phyloP scores from a whole-genome alignment of 2,113 vertebrate species.

The Chunga burmeisteri region DNA sequence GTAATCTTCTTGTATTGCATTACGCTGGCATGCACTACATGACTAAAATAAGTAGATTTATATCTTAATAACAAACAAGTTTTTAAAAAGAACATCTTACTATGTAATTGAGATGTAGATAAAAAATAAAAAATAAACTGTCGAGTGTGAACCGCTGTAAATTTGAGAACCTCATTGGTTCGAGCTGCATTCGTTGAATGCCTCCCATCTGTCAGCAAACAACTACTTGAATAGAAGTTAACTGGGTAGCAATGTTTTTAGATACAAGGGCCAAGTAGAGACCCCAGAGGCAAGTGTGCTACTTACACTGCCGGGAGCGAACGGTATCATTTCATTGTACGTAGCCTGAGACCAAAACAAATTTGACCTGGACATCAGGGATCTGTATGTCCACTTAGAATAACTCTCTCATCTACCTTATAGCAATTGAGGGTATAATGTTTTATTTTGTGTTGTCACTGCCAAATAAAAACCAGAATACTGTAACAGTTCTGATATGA shows the following conservation, averaged over 20 bases:
- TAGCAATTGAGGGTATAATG: rapidly evolving
- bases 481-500: rapidly evolving
- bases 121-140: slow-evolving; percentile 35
- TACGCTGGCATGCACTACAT: slow-evolving; percentile 60
- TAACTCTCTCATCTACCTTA: background rate
- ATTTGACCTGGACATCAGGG: background rate
- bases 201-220: background rate
- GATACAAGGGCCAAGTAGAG: background rate
- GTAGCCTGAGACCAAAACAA: background rate
- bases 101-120: slow-evolving; percentile 67
- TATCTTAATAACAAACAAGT: slow-evolving; percentile 75
- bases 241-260: background rate
- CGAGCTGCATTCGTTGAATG: background rate
- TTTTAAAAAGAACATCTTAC: slow-evolving; percentile 63
- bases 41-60: slow-evolving; percentile 73
- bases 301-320: rapidly evolving
- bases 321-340: rapidly evolving
- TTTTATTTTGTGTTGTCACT: background rate
- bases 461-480: background rate
- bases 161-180: background rate
- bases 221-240: background rate
- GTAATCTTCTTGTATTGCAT: slow-evolving; percentile 79
- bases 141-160: slow-evolving; percentile 5
- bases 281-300: background rate
- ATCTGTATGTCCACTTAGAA: background rate